Conservation (phyloP, 37 sponge, comb jelly and placozoan species). For the Dysidea cf. avara region DNA sequence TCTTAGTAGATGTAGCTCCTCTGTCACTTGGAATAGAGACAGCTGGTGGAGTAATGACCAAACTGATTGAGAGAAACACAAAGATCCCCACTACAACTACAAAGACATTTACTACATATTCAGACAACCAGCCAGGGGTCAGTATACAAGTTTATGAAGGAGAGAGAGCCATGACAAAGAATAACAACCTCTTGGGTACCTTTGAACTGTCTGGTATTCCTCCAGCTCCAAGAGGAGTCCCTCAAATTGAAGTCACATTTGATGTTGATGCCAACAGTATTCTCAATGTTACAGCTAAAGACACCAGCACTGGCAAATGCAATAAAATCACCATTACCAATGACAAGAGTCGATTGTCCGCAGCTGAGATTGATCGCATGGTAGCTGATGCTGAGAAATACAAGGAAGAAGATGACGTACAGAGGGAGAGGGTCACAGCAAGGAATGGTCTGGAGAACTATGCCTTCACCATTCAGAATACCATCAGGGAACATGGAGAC, state of each 20-base stretch:
- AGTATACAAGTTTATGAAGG: slow-evolving; percentile 87
- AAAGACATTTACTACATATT: slow-evolving; percentile 85
- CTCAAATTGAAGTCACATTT: too few relatives aligned
- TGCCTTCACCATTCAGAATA: slow-evolving; percentile 48
- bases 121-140: slow-evolving; percentile 89
- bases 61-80: too few relatives aligned
- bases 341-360: slow-evolving; percentile 66
- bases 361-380: slow-evolving; percentile 75
- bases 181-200: slow-evolving; percentile 85
- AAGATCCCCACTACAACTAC: slow-evolving; percentile 77
- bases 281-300: slow-evolving; percentile 80
- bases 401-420: slow-evolving; percentile 76
- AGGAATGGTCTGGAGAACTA: slow-evolving; percentile 78
- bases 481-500: slow-evolving; percentile 45
- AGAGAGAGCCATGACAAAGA: slow-evolving; percentile 82
- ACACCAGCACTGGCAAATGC: slow-evolving; percentile 76
- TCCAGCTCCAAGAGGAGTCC: slow-evolving; percentile 88
- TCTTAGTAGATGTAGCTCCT: slow-evolving; percentile 93
- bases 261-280: slow-evolving; percentile 87
- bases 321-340: slow-evolving; percentile 87
- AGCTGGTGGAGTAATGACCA: slow-evolving; percentile 95
- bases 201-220: slow-evolving; percentile 83
- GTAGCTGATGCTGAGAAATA: slow-evolving; percentile 78
- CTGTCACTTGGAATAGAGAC: too few relatives aligned
- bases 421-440: slow-evolving; percentile 44